Evolutionary conservation across 1,140 invertebrate species (phyloP).

Genomic region (Panagrolaimus sp.): DNA sequence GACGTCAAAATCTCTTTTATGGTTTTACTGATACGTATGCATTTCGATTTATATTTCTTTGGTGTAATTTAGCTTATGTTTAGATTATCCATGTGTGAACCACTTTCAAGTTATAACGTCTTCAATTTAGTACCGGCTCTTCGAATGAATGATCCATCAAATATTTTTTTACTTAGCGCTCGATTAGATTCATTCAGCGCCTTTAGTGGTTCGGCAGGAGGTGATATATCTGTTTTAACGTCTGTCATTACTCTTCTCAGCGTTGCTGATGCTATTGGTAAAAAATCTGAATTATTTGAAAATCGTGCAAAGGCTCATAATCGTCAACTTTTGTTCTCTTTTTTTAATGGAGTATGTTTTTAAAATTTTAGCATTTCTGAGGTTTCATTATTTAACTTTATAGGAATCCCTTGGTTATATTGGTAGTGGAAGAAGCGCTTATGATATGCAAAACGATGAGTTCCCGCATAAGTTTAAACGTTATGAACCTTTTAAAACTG

Average conservation of each 20-base stretch:
- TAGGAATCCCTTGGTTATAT: constrained; percentile 4
- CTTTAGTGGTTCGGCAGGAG: not conserved
- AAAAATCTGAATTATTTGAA: not conserved
- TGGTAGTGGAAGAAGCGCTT: not conserved
- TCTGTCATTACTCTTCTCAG: not conserved
- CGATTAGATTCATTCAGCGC: not conserved
- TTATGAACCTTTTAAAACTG: not conserved
- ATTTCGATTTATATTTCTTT: not conserved
- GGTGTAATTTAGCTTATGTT: not conserved
- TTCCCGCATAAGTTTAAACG: not conserved
- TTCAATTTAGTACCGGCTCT: constrained; percentile 4
- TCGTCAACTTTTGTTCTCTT: not conserved
- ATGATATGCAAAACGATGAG: not conserved
- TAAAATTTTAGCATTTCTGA: not conserved
- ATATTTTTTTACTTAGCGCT: not conserved
- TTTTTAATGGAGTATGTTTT: constrained; percentile 9
- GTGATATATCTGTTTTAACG: constrained; percentile 10
- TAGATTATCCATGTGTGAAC: not conserved
- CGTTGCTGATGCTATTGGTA: constrained; percentile 12
- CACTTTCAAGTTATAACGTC: constrained; percentile 1
- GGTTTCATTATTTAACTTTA: not conserved
- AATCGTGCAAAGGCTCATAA: not conserved
- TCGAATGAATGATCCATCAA: not conserved
- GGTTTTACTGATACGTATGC: constrained; percentile 1
- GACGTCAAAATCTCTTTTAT: constrained; percentile 5